Base-by-base conservation (phyloP, 2,888 invertebrate species). In the Homarus gammarus region DNA sequence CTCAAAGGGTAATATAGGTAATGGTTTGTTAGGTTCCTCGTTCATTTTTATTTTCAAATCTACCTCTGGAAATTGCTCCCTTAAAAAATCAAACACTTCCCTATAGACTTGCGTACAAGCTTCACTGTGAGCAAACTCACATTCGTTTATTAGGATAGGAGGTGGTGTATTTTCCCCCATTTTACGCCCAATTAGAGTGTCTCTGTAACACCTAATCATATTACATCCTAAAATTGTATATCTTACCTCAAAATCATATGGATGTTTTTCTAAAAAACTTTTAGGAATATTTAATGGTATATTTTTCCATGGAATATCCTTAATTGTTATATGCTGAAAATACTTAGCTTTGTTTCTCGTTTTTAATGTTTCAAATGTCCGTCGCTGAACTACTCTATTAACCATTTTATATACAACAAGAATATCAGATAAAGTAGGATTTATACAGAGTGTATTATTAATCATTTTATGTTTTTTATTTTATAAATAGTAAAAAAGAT, bases 151-250 rank as follows among this genome's bases (percentile, higher is more conserved):
- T 27, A 70, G 5, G 10, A 70, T 15, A 10, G n/a, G 27, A 70
- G n/a, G n/a, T n/a, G n/a, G n/a, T n/a, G n/a, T n/a, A n/a, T n/a
- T n/a, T n/a, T n/a, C n/a, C n/a, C 31, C 27, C 5, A 5, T 0
- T 0, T 36, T 5, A 70, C 33, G 31, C 15, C 1, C 27, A 27
- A 18, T 2, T 15, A 27, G 15, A 70, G 18, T 10, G 10, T 70
- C 33, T 6, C 15, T 27, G 36, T 70, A 70, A 70, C 70, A 70
- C 8, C 27, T 70, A 5, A 70, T 27, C 70, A 70, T 70, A 1
- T 70, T 70, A 70, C 70, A 70, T 2, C 70, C 70, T 36, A 70
- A 70, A 5, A 31, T 70, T n/a, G 70, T 70, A 49, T 12, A 49
- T 49, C 1, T 49, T 1, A 49, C 49, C 15, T 49, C 1, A 49